Evolutionary conservation across 2,888 invertebrate species (phyloP).

Genomic region (Lasius platythorax): DNA sequence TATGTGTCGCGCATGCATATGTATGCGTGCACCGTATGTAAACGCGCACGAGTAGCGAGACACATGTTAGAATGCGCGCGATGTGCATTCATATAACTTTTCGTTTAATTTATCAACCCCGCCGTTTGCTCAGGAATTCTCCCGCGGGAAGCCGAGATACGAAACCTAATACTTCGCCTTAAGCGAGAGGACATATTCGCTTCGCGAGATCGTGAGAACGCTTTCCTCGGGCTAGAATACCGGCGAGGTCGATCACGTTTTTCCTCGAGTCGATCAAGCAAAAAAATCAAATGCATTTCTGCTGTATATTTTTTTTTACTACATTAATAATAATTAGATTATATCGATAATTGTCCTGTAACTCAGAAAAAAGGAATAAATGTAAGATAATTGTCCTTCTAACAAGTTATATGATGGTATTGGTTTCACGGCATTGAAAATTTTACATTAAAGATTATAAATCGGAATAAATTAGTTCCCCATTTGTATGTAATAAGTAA

Average conservation of each 20-base stretch:
- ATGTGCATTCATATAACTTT: slow-evolving; percentile 57
- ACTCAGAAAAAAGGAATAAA: not conserved
- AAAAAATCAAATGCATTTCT: not conserved
- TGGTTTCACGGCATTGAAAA: not conserved
- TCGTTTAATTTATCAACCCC: slow-evolving; percentile 63
- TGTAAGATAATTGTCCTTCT: not conserved
- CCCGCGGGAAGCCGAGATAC: slow-evolving; percentile 58
- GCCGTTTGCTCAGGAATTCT: slow-evolving; percentile 37
- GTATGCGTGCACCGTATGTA: not conserved
- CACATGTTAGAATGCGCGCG: slow-evolving; percentile 30
- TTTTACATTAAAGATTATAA: not conserved
- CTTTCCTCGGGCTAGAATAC: slow-evolving; percentile 9
- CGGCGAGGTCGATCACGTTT: slow-evolving; percentile 10
- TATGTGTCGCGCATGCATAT: not conserved
- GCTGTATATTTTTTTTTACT: not conserved
- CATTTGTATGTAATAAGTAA: not conserved
- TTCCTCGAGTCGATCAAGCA: not conserved
- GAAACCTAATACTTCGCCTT: slow-evolving; percentile 62
- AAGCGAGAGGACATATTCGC: slow-evolving; percentile 45
- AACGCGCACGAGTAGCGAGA: not conserved
- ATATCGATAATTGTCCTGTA: not conserved
- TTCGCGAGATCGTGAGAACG: slow-evolving; percentile 76
- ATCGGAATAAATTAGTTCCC: not conserved
- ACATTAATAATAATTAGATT: not conserved
- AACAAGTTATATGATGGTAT: not conserved